Evolutionary conservation across 2,888 invertebrate genomes (phyloP).

Genomic region (Dynastes tityus): DNA sequence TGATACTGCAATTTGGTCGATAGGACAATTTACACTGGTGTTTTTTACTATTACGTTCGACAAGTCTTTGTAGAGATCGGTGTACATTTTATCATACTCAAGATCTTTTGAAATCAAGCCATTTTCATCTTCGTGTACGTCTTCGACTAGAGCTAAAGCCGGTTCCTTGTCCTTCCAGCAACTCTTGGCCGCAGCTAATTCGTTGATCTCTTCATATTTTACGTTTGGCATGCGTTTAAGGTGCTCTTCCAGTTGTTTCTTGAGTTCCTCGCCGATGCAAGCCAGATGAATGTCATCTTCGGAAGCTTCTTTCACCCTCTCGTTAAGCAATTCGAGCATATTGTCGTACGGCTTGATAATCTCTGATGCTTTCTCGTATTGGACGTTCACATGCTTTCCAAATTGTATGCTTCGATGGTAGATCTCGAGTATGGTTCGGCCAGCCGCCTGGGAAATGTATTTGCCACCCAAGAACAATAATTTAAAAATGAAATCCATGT

Average conservation of each 20-base stretch:
- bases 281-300: constrained; percentile 46
- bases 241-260: constrained; percentile 29
- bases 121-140: constrained; percentile 5
- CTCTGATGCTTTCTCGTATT: constrained; percentile 48
- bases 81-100: constrained; percentile 46
- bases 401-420: constrained; percentile 51
- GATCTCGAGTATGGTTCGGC: constrained; percentile 54
- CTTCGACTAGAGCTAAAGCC: background rate
- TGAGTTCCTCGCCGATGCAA: constrained; percentile 43
- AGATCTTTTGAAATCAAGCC: constrained; percentile 15
- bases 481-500: constrained; percentile 56
- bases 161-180: background rate
- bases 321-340: constrained; percentile 53
- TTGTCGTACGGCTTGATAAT: constrained; percentile 54
- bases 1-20: background rate
- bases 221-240: constrained; percentile 14
- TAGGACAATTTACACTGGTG: background rate
- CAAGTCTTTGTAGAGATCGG: constrained; percentile 34
- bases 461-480: constrained; percentile 56
- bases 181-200: background rate
- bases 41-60: background rate
- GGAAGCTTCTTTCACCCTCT: constrained; percentile 41
- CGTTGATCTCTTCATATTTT: constrained; percentile 5
- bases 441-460: constrained; percentile 54
- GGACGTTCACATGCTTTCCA: constrained; percentile 42